Evolutionary conservation across 53 echinoderm and acorn worm species (phyloP), one percentile per base, ranked within the genome.

Genomic region (Temnopleurus reevesii): DNA sequence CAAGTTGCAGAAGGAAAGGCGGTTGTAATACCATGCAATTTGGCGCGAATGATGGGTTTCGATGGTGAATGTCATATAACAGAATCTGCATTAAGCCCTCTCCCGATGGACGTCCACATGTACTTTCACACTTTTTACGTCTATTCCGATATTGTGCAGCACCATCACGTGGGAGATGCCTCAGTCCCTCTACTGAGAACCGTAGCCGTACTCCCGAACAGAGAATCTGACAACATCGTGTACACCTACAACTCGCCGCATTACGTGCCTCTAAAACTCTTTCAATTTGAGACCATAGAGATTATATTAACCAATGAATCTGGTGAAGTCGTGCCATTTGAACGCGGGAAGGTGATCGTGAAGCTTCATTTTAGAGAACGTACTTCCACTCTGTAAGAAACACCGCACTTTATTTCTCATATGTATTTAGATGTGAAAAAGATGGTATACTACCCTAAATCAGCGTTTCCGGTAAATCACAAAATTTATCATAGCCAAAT

Each of bases 361-460:
- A 95, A 90, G 55, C 95, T 93, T 60, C 95, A 95, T 41, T 95
- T 95, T 55, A n/a, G 84, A 2, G 84, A 84, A 59, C 84, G 84
- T 27, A 38, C 84, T 41, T 53, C 84, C 1, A 8, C 26, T 12
- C 35, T 84, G 49, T 81, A 54, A 81, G 2, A 28, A 51, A n/a
- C n/a, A n/a, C n/a, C n/a, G n/a, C n/a, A n/a, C n/a, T n/a, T n/a
- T n/a, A n/a, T n/a, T n/a, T n/a, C n/a, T n/a, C n/a, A n/a, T n/a
- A n/a, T n/a, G n/a, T n/a, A n/a, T n/a, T n/a, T n/a, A n/a, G n/a
- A n/a, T n/a, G n/a, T n/a, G n/a, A n/a, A n/a, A n/a, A 59, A 53
- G 17, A 71, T 71, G 38, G 38, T 71, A 38, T 35, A 15, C 36
- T 8, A 18, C 4, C 41, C 5, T 71, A 71, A 35, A 79, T 25